These are phyloP conservation scores for Lottia gigantea DNA, from an alignment of 2,888 invertebrate species.

Conservation along the genomic window DNA sequence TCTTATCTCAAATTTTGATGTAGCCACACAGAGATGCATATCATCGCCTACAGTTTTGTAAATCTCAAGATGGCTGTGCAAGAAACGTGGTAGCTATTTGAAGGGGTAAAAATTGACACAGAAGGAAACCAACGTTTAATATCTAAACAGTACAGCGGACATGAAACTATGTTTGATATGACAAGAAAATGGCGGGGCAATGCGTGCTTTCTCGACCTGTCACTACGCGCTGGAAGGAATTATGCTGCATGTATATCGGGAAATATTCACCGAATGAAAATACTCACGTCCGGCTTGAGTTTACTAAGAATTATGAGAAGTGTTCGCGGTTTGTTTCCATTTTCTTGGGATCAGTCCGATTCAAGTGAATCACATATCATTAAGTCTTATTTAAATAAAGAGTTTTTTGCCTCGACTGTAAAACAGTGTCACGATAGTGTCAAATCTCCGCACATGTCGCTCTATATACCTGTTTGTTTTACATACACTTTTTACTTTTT, in stretches of 20 bases:
- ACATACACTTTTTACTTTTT: too few species aligned
- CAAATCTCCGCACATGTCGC: not conserved
- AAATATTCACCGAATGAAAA: slow-evolving; percentile 2
- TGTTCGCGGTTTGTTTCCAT: not conserved
- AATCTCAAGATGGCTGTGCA: too few species aligned
- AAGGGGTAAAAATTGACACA: too few species aligned
- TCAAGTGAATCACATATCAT: slow-evolving; percentile 2
- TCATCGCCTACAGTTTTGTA: too few species aligned
- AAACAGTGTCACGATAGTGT: not conserved
- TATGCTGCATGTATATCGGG: slow-evolving; percentile 2
- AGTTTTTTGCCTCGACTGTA: not conserved
- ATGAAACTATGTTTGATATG: not conserved
- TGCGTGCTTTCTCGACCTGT: slow-evolving; percentile 5
- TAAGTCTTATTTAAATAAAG: not conserved
- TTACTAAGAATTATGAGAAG: not conserved
- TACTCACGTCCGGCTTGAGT: not conserved
- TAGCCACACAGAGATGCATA: too few species aligned
- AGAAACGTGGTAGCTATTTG: too few species aligned
- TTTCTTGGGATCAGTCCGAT: slow-evolving; percentile 1
- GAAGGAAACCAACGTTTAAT: not conserved
- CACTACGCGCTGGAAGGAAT: not conserved
- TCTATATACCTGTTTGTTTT: not conserved
- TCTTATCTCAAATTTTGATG: too few species aligned
- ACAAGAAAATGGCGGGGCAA: not conserved
- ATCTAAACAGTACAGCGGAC: not conserved